phyloP scores from a whole-genome alignment of 2,888 invertebrate species.

The Morpho helenor region DNA sequence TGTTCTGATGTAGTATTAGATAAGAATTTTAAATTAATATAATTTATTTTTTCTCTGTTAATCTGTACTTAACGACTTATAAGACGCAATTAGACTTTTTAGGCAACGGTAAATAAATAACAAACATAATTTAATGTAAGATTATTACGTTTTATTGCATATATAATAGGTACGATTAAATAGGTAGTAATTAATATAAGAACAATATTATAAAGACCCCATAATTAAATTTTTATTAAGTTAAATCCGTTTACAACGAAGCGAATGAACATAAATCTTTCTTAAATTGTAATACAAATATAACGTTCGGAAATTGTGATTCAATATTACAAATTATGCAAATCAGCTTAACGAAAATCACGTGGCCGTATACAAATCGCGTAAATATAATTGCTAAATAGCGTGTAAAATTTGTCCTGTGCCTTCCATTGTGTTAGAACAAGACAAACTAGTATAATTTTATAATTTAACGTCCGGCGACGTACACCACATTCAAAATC shows the following conservation, averaged over 20 bases:
- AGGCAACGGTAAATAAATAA: too few species aligned
- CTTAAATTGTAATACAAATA: slow-evolving; percentile 37
- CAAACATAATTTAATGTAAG: too few species aligned
- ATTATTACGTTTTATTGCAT: too few species aligned
- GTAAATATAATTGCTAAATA: slow-evolving; percentile 68
- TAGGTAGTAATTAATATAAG: too few species aligned
- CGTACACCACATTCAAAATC: slow-evolving; percentile 59
- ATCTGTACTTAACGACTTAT: too few species aligned
- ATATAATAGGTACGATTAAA: too few species aligned
- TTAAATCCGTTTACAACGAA: slow-evolving; percentile 31
- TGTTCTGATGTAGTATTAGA: too few species aligned
- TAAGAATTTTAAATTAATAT: too few species aligned
- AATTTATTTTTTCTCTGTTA: too few species aligned
- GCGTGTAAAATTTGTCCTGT: slow-evolving; percentile 60
- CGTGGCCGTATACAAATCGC: slow-evolving; percentile 61
- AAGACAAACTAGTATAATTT: slow-evolving; percentile 60
- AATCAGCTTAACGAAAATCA: slow-evolving; percentile 48
- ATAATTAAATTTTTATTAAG: too few species aligned
- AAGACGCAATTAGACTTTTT: too few species aligned
- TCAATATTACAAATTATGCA: slow-evolving; percentile 61
- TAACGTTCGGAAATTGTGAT: slow-evolving; percentile 40
- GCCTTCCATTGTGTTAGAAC: slow-evolving; percentile 46
- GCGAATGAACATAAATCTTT: slow-evolving; percentile 31
- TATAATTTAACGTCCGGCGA: slow-evolving; percentile 44
- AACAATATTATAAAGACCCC: too few species aligned